Percentiles rank a stretch among this genome's conserved stretches.
Evolutionary conservation across 2,797 vertebrate species (phyloP).

Genomic region (Sebastes diaconus): DNA sequence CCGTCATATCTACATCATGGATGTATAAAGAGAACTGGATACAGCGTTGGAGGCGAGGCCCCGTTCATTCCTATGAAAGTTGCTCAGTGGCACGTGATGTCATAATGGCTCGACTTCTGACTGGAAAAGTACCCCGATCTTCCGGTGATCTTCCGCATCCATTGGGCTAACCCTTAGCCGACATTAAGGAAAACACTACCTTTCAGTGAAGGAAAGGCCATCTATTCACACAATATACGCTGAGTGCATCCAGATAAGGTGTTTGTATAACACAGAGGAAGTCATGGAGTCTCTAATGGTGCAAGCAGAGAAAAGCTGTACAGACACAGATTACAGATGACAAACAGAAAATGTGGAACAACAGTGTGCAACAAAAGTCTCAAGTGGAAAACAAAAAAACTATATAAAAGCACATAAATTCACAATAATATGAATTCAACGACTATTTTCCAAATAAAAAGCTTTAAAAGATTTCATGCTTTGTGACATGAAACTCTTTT

Average conservation of each 20-base stretch:
- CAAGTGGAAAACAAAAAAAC: not conserved
- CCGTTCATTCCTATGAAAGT: no score
- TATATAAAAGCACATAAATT: not conserved
- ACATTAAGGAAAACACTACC: slow-evolving; percentile 31
- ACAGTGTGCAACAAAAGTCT: not conserved
- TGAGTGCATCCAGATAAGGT: slow-evolving; percentile 38
- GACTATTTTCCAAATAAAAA: not conserved
- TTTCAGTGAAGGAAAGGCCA: slow-evolving; percentile 22
- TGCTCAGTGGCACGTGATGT: no score
- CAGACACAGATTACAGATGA: slow-evolving; percentile 28
- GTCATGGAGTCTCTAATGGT: slow-evolving; percentile 13
- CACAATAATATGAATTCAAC: not conserved
- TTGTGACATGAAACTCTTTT: not conserved
- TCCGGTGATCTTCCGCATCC: no score
- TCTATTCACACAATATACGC: slow-evolving; percentile 27
- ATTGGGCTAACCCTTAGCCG: not conserved
- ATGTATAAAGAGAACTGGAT: no score
- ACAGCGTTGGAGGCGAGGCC: no score
- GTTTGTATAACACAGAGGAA: slow-evolving; percentile 44
- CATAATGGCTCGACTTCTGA: no score
- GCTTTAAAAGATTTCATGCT: not conserved
- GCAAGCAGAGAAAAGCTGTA: slow-evolving; percentile 28
- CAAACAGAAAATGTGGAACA: not conserved
- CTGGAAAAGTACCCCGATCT: no score
- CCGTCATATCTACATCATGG: no score